Evolutionary conservation across 92 coral and sea anemone genomes (phyloP).

Genomic region (Nematostella vectensis): DNA sequence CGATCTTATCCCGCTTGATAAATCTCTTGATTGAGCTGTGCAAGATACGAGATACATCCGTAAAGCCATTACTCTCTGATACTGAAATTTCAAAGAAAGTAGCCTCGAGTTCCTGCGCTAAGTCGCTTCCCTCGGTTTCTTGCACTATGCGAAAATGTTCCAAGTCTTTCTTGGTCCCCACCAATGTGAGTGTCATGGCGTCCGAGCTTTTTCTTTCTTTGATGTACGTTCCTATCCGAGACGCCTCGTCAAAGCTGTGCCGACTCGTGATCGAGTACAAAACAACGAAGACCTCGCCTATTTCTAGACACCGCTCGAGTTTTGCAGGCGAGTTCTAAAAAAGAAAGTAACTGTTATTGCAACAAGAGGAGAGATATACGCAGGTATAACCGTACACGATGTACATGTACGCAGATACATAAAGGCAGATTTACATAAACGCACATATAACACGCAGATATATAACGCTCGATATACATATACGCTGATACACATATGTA

Average conservation of each 20-base stretch:
- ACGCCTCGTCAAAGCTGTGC: slow-evolving; percentile 71
- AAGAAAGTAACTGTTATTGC: neutral
- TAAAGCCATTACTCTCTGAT: slow-evolving; percentile 71
- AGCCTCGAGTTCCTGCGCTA: slow-evolving; percentile 80
- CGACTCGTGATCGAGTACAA: slow-evolving; percentile 85
- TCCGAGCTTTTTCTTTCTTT: slow-evolving; percentile 61
- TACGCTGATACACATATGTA: too few species aligned
- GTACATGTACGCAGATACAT: too few species aligned
- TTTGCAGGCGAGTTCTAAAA: slow-evolving; percentile 79
- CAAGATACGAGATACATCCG: slow-evolving; percentile 62
- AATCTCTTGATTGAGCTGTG: slow-evolving; percentile 26
- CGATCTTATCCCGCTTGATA: slow-evolving; percentile 38
- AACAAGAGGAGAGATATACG: neutral
- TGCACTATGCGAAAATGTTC: slow-evolving; percentile 82
- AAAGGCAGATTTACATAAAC: too few species aligned
- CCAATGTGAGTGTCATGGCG: slow-evolving; percentile 44
- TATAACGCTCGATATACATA: too few species aligned
- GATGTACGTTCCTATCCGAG: slow-evolving; percentile 55
- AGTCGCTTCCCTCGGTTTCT: slow-evolving; percentile 63
- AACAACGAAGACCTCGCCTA: slow-evolving; percentile 71
- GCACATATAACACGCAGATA: too few species aligned
- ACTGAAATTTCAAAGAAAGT: slow-evolving; percentile 81
- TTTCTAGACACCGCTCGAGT: slow-evolving; percentile 49
- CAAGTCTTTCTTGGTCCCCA: slow-evolving; percentile 80
- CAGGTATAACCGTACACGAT: neutral